phyloP scores from a whole-genome alignment of 2,797 vertebrate species.

The Urocyon cinereoargenteus region DNA sequence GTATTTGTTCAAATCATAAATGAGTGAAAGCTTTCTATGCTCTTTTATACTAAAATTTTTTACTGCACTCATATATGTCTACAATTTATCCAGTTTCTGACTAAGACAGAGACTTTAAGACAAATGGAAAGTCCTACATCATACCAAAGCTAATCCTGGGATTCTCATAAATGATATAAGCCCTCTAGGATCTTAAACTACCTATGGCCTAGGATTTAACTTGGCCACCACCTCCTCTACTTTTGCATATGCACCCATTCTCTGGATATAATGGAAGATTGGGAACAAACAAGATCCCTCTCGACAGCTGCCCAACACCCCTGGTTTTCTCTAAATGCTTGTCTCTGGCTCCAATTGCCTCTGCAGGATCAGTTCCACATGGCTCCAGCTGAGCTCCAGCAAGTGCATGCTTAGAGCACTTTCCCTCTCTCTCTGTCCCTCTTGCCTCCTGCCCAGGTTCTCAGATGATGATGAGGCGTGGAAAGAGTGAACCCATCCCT shows the following conservation, averaged over 20 bases:
- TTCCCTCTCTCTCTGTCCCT: neutral
- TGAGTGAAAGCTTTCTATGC: neutral
- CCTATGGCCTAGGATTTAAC: neutral
- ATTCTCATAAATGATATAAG: neutral
- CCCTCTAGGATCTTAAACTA: neutral
- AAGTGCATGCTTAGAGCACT: neutral
- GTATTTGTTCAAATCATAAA: slow-evolving; percentile 25
- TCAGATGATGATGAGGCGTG: neutral
- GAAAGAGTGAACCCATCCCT: neutral
- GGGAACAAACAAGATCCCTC: neutral
- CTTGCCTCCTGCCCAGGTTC: neutral
- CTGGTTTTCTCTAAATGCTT: neutral
- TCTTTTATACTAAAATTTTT: slow-evolving; percentile 40
- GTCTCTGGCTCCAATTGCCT: neutral
- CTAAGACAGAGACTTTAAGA: neutral
- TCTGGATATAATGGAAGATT: neutral
- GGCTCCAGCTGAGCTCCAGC: neutral
- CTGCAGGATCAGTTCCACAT: neutral
- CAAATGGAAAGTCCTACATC: neutral
- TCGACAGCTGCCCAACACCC: neutral
- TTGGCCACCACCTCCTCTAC: neutral
- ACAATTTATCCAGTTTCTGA: neutral
- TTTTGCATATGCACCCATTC: neutral
- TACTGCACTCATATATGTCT: neutral
- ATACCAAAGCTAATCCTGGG: neutral